Percentiles rank a stretch among this genome's conserved stretches.
phyloP scores from a whole-genome alignment of 23 tunicate species.

The Ascidia mentula region DNA sequence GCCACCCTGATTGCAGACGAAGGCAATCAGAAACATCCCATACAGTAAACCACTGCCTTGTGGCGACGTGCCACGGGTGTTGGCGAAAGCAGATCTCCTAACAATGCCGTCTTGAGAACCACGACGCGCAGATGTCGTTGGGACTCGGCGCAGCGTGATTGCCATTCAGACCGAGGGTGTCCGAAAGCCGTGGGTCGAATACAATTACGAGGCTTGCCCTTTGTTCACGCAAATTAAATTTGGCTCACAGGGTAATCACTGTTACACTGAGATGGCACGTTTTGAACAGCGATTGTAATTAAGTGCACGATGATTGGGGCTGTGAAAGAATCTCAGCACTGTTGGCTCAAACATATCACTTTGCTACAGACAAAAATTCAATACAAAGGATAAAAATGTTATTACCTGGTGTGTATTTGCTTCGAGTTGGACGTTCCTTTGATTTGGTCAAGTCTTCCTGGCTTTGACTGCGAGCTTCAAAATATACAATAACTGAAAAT shows the following conservation, averaged over 20 bases:
- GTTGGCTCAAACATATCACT: no score
- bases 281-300: no score
- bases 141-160: neutral
- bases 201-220: neutral
- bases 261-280: no score
- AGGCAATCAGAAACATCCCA: neutral
- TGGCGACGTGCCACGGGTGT: neutral
- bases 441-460: conserved; percentile 60
- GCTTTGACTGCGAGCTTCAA: conserved; percentile 44
- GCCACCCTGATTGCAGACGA: neutral
- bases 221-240: conserved; percentile 3
- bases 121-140: conserved; percentile 6
- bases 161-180: neutral
- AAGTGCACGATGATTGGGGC: no score
- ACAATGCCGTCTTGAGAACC: neutral
- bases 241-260: neutral
- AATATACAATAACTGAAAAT: neutral
- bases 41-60: neutral
- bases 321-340: no score
- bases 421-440: conserved; percentile 27
- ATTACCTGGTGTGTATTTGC: conserved; percentile 8
- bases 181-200: neutral
- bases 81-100: neutral
- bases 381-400: no score
- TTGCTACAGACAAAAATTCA: no score